Evolutionary conservation across 2,113 vertebrate genomes (phyloP), one percentile per base, ranked within the genome.

Genomic region (Dendrocopos noguchii): DNA sequence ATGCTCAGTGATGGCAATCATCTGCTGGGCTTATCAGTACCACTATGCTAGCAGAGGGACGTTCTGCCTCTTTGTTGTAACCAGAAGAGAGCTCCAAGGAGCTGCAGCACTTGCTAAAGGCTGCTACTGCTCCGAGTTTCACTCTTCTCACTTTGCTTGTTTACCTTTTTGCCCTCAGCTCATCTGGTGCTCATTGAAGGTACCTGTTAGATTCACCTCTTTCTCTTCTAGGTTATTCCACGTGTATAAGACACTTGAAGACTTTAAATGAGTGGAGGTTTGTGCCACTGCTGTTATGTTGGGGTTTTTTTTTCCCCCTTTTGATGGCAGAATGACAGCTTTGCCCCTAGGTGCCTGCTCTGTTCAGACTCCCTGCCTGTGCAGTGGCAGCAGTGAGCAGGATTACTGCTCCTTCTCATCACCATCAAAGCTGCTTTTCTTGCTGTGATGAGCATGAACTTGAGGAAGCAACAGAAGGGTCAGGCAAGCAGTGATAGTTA

Each of bases 351-450:
- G 31, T 67, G 57, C 16, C 34, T 47, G 84, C 7, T 39, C 77
- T 92, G 46, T 73, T 89, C 84, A 76, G 59, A n/a, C 53, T 88
- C 85, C 42, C 67, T 81, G 46, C 1, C 0, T 63, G 50, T 47
- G 46, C 80, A 76, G 70, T 39, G 57, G 70, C 91, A 94, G 46
- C n/a, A 82, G 33, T 21, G 70, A 88, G 66, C 63, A 90, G 88
- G 74, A 90, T 88, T 81, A 75, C 67, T 85, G 81, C 71, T 87
- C 12, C 67, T 64, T 74, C 64, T 84, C 24, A 59, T n/a, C 70
- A 84, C 64, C 47, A 44, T 89, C 84, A 87, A 83, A 95, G 84
- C 84, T 74, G 64, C 60, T 84, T 88, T 88, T 74, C 74, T 87
- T 42, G 16, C 67, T 60, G 53, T 77, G 44, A 83, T 80, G 76